Conservation (phyloP, 2,888 invertebrate species). For the Alsophila aescularia region DNA sequence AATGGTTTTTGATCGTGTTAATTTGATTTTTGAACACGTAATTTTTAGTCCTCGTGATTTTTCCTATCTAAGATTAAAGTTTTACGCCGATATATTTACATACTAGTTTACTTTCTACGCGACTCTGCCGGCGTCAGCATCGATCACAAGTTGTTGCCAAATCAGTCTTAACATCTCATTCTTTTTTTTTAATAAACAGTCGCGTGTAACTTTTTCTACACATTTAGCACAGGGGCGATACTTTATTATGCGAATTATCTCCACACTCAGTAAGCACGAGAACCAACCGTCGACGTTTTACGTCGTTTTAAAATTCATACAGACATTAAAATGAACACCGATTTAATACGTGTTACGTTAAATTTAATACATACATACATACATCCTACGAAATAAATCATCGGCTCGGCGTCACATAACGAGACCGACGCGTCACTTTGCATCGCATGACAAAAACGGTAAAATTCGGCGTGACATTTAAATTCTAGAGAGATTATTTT, state of each 20-base stretch:
- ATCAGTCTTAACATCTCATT: constrained; percentile 74
- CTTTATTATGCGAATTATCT: neutral
- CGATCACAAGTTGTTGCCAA: constrained; percentile 78
- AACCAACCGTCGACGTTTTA: constrained; percentile 19
- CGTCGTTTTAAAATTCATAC: constrained; percentile 17
- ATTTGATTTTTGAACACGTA: constrained; percentile 68
- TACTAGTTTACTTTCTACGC: constrained; percentile 63
- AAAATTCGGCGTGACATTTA: constrained; percentile 28
- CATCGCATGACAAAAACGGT: constrained; percentile 16
- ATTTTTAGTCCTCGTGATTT: constrained; percentile 56
- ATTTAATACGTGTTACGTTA: constrained; percentile 15
- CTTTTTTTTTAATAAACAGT: constrained; percentile 44
- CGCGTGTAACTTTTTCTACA: constrained; percentile 22
- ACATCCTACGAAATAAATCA: constrained; percentile 12
- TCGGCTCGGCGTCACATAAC: neutral
- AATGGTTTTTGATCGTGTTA: constrained; percentile 53
- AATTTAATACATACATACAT: constrained; percentile 20
- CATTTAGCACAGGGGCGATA: constrained; percentile 12
- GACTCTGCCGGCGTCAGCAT: constrained; percentile 52
- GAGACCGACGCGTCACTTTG: constrained; percentile 5
- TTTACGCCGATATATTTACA: constrained; percentile 49
- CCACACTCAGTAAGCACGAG: constrained; percentile 17
- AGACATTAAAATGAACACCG: constrained; percentile 26
- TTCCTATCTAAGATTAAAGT: constrained; percentile 55
- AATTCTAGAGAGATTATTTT: constrained; percentile 23